Conservation (phyloP, 2,888 invertebrate species). For the Ethmia dodecea region DNA sequence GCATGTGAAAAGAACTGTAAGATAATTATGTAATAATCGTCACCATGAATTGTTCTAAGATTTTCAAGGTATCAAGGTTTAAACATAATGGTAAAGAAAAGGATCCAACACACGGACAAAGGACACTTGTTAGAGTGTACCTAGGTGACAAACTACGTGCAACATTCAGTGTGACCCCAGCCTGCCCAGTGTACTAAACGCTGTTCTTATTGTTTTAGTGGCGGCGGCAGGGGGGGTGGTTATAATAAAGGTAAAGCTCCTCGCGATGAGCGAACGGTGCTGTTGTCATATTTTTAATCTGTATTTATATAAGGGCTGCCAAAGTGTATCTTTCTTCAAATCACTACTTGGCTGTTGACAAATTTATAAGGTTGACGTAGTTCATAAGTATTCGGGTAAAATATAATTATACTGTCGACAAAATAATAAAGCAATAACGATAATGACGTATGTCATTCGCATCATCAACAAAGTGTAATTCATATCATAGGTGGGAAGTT, state of each 20-base stretch:
- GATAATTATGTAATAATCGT: slow-evolving; percentile 40
- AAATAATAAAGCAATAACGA: no score
- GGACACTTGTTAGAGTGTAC: slow-evolving; percentile 71
- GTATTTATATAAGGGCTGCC: slow-evolving; percentile 69
- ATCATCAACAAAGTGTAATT: no score
- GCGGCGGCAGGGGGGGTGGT: slow-evolving; percentile 96
- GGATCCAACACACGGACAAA: slow-evolving; percentile 69
- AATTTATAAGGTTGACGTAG: no score
- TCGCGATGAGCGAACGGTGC: slow-evolving; percentile 85
- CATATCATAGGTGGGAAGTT: no score
- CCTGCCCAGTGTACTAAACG: slow-evolving; percentile 84
- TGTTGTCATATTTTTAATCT: slow-evolving; percentile 80
- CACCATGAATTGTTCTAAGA: slow-evolving; percentile 62
- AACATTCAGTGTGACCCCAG: slow-evolving; percentile 73
- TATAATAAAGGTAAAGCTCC: slow-evolving; percentile 97
- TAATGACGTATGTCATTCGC: no score
- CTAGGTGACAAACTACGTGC: slow-evolving; percentile 76
- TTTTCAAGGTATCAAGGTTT: slow-evolving; percentile 71
- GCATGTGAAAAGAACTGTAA: slow-evolving; percentile 36
- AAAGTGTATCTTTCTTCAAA: slow-evolving; percentile 32
- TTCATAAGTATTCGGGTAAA: no score
- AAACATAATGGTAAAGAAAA: slow-evolving; percentile 77
- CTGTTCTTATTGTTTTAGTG: slow-evolving; percentile 93
- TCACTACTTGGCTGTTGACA: slow-evolving; percentile 44
- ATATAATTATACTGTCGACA: no score